Evolutionary conservation across 2,113 vertebrate species (phyloP).

Genomic region (Crotophaga sulcirostris): DNA sequence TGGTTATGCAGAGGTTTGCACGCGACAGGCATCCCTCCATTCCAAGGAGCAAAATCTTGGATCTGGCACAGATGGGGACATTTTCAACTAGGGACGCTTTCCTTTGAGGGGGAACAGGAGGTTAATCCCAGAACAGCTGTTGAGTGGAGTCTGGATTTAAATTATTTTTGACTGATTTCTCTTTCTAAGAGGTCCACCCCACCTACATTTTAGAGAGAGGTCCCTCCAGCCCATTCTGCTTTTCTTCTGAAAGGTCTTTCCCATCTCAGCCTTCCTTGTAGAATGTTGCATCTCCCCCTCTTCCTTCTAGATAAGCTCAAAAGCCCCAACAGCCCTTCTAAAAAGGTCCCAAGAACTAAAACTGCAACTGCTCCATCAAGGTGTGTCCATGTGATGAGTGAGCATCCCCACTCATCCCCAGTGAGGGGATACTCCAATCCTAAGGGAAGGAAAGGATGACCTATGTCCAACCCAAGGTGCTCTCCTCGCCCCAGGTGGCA

Average conservation of each 20-base stretch:
- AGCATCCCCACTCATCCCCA: too few relatives aligned
- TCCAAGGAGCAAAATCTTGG: not conserved
- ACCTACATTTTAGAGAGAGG: not conserved
- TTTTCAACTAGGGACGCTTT: not conserved
- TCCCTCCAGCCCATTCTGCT: not conserved
- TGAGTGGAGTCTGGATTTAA: not conserved
- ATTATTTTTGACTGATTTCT: not conserved
- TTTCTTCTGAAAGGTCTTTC: not conserved
- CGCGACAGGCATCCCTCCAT: accelerated
- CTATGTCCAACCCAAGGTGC: not conserved
- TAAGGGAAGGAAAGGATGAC: not conserved
- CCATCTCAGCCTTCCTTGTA: not conserved
- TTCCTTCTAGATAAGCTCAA: not conserved
- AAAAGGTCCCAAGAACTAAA: not conserved
- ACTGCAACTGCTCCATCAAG: not conserved
- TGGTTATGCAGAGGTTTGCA: not conserved
- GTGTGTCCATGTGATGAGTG: not conserved
- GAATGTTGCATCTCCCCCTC: not conserved
- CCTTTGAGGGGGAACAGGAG: not conserved
- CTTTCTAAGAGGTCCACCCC: not conserved
- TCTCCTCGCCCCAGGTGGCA: not conserved
- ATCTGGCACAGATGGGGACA: accelerated
- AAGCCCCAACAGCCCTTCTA: not conserved
- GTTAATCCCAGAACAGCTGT: not conserved
- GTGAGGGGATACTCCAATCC: not conserved